Evolutionary conservation across 1,140 invertebrate genomes (phyloP), one percentile per base, ranked within the genome.

Genomic region (Adelges cooleyi): DNA sequence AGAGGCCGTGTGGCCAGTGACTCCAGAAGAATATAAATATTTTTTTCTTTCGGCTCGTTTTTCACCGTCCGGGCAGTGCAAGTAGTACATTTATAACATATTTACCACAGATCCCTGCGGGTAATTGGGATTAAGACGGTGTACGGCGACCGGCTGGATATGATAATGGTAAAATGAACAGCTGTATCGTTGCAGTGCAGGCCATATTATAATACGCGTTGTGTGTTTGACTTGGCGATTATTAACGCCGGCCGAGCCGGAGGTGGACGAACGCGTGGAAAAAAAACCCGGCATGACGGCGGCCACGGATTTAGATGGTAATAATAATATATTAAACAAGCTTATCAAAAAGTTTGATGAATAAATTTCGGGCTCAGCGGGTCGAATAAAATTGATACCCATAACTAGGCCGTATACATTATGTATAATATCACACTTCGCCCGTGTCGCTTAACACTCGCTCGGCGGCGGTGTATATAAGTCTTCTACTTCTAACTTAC

Each of bases 261-360:
- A 36, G n/a, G n/a, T n/a, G n/a, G n/a, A n/a, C n/a, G n/a, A n/a
- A n/a, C 5, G 29, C 29, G 29, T 33, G 29, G 36, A 38, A 52
- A 20, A 51, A 53, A 18, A 53, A 33, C 10, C 10, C n/a, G n/a
- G 5, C 29, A 33, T 6, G 29, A 11, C 11, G 38, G 33, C 20
- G 27, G 20, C 17, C n/a, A 10, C 29, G 29, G 29, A 53, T 53
- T 38, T 38, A 53, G 29, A 6, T 33, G 11, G 5, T 33, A 33
- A 33, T 33, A n/a, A n/a, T n/a, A n/a, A n/a, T 51, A n/a, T 18
- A 52, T 52, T 52, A 52, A 52, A 52, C 13, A 13, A 53, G 51
- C 51, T 53, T 36, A 53, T 53, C 51, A 53, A 53, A 33, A 53
- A 53, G 51, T 53, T 53, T 36, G 51, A 53, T 33, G 51, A 53